A percentile compares a stretch with the other conserved stretches of the same genome.
These are phyloP conservation scores for Triplophysa rosa DNA, from an alignment of 2,113 vertebrate genomes.

Conservation along the genomic window DNA sequence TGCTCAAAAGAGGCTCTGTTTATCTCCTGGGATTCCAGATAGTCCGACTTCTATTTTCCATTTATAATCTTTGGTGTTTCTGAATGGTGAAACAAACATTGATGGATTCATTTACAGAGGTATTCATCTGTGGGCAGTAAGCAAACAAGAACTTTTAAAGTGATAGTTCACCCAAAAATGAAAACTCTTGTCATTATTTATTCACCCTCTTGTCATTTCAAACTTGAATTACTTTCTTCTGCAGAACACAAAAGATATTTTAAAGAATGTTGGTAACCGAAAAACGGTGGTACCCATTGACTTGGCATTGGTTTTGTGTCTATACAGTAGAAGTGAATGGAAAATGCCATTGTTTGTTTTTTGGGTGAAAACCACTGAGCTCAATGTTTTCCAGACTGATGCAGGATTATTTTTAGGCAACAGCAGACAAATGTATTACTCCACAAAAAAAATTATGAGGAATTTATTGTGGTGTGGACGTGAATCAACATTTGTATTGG, in stretches of 20 bases:
- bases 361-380: neutral
- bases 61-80: conserved; percentile 45
- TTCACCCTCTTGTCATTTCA: no score
- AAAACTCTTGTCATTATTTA: no score
- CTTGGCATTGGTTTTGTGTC: no score
- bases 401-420: neutral
- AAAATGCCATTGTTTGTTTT: no score
- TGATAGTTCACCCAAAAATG: no score
- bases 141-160: neutral
- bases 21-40: conserved; percentile 62
- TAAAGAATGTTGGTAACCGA: no score
- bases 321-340: no score
- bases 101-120: neutral
- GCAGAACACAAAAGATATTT: no score
- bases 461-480: neutral
- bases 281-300: no score
- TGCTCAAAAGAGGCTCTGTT: conserved; percentile 52
- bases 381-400: neutral
- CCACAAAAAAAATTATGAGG: no score
- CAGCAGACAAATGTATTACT: neutral
- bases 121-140: neutral
- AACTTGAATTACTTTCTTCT: no score
- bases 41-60: conserved; percentile 53
- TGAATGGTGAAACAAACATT: neutral
- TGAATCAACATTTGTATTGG: neutral